These are phyloP conservation scores for Arctopsyche grandis DNA, from an alignment of 1,140 invertebrate genomes.

Conservation along the genomic window DNA sequence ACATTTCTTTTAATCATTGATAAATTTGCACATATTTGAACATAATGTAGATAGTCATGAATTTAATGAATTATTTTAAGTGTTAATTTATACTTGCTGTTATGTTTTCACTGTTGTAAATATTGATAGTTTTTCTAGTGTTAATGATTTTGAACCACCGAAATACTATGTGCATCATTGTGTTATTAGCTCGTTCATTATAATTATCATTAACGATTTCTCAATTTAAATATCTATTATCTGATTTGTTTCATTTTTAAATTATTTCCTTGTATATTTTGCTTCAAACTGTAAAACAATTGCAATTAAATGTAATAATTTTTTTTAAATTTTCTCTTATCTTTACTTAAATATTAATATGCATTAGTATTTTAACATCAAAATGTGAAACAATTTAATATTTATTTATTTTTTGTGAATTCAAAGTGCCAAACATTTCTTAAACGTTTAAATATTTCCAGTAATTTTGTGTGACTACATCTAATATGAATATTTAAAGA, in stretches of 20 bases:
- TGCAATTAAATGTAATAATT: not conserved
- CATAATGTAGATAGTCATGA: not conserved
- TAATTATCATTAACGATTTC: no score
- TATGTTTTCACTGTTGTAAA: not conserved
- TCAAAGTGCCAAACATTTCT: conserved; percentile 53
- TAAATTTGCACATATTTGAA: conserved; percentile 8
- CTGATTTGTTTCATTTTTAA: no score
- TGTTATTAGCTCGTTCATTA: not conserved
- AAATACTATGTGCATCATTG: not conserved
- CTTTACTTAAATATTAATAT: not conserved
- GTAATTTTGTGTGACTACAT: conserved; percentile 6
- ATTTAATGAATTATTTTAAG: not conserved
- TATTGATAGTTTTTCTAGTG: not conserved
- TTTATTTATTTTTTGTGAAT: conserved; percentile 48
- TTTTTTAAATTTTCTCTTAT: conserved; percentile 3
- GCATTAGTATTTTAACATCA: conserved; percentile 31
- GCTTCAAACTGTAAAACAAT: no score
- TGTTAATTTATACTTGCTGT: not conserved
- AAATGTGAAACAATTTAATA: not conserved
- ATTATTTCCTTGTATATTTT: no score
- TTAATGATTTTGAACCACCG: not conserved
- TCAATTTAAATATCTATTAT: no score
- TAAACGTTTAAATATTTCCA: conserved; percentile 18
- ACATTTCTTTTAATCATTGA: not conserved
- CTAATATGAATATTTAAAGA: conserved; percentile 17